Conservation (phyloP, 2,113 vertebrate genomes). For the Phasianus colchicus region DNA sequence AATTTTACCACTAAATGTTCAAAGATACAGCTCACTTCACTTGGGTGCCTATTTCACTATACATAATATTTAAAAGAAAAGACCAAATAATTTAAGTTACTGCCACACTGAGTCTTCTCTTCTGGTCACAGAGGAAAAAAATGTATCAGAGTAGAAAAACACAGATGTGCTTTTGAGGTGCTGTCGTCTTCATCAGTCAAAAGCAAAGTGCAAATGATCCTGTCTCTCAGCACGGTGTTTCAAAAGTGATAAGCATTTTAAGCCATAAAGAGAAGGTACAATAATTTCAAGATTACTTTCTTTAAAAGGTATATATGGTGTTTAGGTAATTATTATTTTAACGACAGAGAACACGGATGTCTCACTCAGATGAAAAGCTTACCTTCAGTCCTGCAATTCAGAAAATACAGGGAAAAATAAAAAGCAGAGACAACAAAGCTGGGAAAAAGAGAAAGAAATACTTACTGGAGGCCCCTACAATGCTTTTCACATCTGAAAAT, state of each 20-base stretch:
- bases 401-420: not conserved
- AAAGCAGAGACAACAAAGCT: not conserved
- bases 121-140: not conserved
- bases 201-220: not conserved
- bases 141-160: not conserved
- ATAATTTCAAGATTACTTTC: not conserved
- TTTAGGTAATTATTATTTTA: constrained; percentile 11
- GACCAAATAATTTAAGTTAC: not conserved
- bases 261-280: not conserved
- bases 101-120: not conserved
- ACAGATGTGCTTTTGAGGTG: rapidly evolving
- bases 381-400: constrained; percentile 29
- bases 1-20: not conserved
- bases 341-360: not conserved
- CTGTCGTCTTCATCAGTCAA: not conserved
- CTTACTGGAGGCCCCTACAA: constrained; percentile 13
- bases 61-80: not conserved
- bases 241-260: not conserved
- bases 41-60: not conserved
- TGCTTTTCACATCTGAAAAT: constrained; percentile 3
- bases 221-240: not conserved
- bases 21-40: not conserved
- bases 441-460: not conserved
- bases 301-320: not conserved
- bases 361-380: not conserved